phyloP scores from a whole-genome alignment of 2,888 invertebrate genomes.

The Drosophila picticornis region DNA sequence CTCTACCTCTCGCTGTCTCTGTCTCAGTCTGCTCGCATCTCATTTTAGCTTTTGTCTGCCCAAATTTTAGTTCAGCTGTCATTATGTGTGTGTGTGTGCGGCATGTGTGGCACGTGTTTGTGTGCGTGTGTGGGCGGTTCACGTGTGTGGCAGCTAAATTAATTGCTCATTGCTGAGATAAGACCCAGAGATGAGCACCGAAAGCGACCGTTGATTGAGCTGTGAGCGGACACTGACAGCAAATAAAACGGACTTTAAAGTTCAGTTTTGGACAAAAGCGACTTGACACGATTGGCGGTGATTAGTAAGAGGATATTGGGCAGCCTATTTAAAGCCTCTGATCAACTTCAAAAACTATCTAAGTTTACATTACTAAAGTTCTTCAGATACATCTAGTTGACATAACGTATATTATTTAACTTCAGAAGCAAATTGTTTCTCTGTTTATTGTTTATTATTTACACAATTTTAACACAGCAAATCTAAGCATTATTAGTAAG shows the following conservation, averaged over 20 bases:
- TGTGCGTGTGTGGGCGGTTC: not conserved
- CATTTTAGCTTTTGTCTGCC: conserved; percentile 61
- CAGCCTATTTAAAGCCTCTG: not conserved
- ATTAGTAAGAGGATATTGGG: not conserved
- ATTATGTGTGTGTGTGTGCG: conserved; percentile 12
- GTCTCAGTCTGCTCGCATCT: conserved; percentile 17
- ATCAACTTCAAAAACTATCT: not conserved
- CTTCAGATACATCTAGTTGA: not conserved
- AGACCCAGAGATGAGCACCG: conserved; percentile 27
- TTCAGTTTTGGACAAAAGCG: not conserved
- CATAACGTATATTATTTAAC: not conserved
- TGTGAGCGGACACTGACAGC: conserved; percentile 3
- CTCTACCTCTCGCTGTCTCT: conserved; percentile 1
- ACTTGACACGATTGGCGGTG: not conserved
- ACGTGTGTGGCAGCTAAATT: conserved; percentile 48
- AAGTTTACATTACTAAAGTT: not conserved
- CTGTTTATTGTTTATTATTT: too few relatives aligned
- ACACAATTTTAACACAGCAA: too few relatives aligned
- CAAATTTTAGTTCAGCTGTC: conserved; percentile 50
- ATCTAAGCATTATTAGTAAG: not conserved
- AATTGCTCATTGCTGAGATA: conserved; percentile 54
- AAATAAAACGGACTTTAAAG: conserved; percentile 4
- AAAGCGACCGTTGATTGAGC: conserved; percentile 33
- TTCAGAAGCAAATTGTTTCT: not conserved
- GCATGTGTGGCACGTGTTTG: not conserved